Evolutionary conservation across 2,888 invertebrate genomes (phyloP).

Genomic region (Drepana falcataria): DNA sequence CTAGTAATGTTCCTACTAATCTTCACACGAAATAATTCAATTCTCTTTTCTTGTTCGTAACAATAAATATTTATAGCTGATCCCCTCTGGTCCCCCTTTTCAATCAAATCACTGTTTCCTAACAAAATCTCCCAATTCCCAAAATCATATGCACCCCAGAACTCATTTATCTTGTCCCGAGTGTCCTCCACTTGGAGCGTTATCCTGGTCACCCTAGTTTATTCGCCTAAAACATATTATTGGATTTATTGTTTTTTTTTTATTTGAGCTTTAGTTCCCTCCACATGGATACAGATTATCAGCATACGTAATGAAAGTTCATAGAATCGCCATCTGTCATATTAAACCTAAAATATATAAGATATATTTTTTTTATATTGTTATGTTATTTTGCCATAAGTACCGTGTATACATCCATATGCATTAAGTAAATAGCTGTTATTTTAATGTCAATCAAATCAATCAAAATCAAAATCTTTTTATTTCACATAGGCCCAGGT

Average conservation of each 20-base stretch:
- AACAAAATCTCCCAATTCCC: constrained; percentile 13
- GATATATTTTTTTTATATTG: too few species aligned
- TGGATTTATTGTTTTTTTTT: constrained; percentile 12
- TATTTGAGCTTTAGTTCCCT: constrained; percentile 4
- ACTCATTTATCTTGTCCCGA: constrained; percentile 23
- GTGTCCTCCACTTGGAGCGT: not conserved
- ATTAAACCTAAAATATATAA: too few species aligned
- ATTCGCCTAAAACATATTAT: constrained; percentile 20
- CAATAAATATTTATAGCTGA: constrained; percentile 9
- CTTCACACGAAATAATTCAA: not conserved
- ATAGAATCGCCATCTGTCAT: too few species aligned
- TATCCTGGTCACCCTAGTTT: constrained; percentile 21
- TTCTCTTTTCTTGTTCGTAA: not conserved
- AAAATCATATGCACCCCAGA: constrained; percentile 36
- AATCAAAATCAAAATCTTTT: too few species aligned
- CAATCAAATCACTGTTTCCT: constrained; percentile 36
- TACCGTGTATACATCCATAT: too few species aligned
- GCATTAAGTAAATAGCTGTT: too few species aligned
- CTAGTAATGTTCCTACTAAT: too few species aligned
- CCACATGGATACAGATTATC: too few species aligned
- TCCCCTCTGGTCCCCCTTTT: constrained; percentile 22
- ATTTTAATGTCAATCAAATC: too few species aligned
- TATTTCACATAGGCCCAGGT: too few species aligned
- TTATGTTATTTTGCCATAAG: too few species aligned
- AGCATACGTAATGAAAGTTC: too few species aligned